Base-by-base conservation (phyloP, 2,113 vertebrate species). In the Phyllopteryx taeniolatus region DNA sequence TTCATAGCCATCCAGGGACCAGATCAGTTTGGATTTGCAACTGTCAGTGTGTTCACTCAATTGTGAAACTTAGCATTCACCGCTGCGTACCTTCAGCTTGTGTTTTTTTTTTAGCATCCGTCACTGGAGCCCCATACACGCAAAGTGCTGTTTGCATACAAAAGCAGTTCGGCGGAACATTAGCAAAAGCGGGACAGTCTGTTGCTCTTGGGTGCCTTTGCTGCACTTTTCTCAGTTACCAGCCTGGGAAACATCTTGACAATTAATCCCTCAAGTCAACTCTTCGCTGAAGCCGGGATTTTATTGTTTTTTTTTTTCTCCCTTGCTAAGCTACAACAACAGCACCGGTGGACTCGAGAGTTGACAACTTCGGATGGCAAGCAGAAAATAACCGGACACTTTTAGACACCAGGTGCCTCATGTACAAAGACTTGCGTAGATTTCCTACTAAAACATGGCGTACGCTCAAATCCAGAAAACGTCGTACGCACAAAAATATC, bases 151-250 rank as follows among this genome's bases (percentile, higher is more conserved):
- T 77, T 70, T 76, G 73, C 74, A 80, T 73, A 63, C 56, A 70
- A 83, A 78, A 74, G 68, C 59, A 19, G 82, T 76, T 73, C 33
- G 74, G 67, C 31, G 68, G 49, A 69, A 35, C 49, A 71, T 14
- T 62, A 17, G 66, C 70, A 70, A 73, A 65, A 75, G 44, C 67
- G 42, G 47, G 72, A 73, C 66, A 67, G 13, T 78, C 72, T 76
- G n/a, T 70, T 46, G 70, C 68, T 79, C 39, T 72, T 75, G 78
- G 76, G 83, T 27, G 62, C 13, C 76, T 75, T 77, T 35, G 31
- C 14, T 31, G 19, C 65, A 71, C 31, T 66, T 57, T 67, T 62
- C 42, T 87, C 85, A 80, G 79, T 87, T 76, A 64, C 72, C 72
- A 64, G 70, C 75, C 74, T 82, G 78, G 72, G 72, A 74, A 81